Percentiles rank a stretch among this genome's conserved stretches.
Conservation (phyloP, 2,113 vertebrate genomes). For the Melanocharis versteri region DNA sequence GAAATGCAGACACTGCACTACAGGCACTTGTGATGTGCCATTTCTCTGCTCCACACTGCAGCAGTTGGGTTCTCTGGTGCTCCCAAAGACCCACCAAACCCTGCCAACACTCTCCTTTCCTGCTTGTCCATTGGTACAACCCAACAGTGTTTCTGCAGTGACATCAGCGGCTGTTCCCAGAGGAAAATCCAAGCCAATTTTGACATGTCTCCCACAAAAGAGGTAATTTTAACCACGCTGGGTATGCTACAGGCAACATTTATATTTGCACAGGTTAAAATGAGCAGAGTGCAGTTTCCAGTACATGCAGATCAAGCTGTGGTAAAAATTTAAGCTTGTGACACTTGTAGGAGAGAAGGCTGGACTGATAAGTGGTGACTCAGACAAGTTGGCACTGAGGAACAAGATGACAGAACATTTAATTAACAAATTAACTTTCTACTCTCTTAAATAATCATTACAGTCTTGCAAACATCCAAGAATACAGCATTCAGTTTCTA, state of each 20-base stretch:
- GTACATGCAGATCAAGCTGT: background rate
- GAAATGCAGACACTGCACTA: background rate
- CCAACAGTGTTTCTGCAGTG: background rate
- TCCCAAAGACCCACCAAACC: background rate
- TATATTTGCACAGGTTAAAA: background rate
- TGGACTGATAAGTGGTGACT: constrained; percentile 36
- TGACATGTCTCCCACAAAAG: background rate
- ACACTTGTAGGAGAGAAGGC: background rate
- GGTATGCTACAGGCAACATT: background rate
- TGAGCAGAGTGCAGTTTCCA: background rate
- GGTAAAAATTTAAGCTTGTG: background rate
- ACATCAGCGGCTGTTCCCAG: background rate
- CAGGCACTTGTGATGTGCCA: background rate
- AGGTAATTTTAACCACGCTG: background rate
- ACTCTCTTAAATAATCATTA: constrained; percentile 41
- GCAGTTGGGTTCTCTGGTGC: background rate
- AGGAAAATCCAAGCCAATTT: background rate
- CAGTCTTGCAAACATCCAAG: background rate
- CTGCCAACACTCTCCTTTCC: background rate
- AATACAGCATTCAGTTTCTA: background rate
- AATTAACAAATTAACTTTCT: constrained; percentile 54
- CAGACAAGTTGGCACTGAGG: constrained; percentile 27
- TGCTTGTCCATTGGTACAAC: background rate
- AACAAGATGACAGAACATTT: constrained; percentile 30
- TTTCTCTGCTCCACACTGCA: background rate